These are phyloP conservation scores for Vultur gryphus DNA, from an alignment of 2,797 vertebrate species.

Conservation along the genomic window DNA sequence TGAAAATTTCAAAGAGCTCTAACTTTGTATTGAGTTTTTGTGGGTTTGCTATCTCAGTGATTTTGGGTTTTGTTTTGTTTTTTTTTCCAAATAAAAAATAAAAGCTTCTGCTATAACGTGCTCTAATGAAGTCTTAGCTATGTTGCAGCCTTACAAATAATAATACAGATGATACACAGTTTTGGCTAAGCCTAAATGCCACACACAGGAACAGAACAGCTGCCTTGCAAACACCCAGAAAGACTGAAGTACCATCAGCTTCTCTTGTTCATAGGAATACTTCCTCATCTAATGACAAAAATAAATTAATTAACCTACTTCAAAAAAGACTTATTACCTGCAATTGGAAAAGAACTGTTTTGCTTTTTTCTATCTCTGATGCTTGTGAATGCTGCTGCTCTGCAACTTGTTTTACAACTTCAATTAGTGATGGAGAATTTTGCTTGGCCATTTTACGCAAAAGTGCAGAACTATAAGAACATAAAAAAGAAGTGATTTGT, in stretches of 20 bases:
- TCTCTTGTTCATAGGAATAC: not conserved
- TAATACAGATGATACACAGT: not conserved
- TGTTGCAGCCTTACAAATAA: not conserved
- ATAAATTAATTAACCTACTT: not conserved
- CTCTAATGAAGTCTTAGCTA: not conserved
- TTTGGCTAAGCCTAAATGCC: not conserved
- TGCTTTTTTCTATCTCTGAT: conserved; percentile 70
- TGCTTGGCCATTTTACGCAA: conserved; percentile 41
- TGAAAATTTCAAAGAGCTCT: not conserved
- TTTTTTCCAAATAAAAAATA: not conserved
- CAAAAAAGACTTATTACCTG: conserved; percentile 66
- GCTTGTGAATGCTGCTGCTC: conserved; percentile 72
- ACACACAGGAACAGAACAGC: not conserved
- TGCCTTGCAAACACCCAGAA: not conserved
- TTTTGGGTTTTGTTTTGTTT: not conserved
- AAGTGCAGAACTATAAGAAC: not conserved
- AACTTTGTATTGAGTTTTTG: not conserved
- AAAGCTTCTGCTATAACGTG: not conserved
- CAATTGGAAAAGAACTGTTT: conserved; percentile 52
- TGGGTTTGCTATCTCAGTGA: not conserved
- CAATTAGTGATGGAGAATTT: conserved; percentile 46
- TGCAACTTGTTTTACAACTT: conserved; percentile 69
- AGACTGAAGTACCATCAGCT: not conserved
- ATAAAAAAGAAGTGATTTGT: not conserved
- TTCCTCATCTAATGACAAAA: not conserved